phyloP scores from a whole-genome alignment of 2,797 vertebrate species.

The Periophthalmus magnuspinnatus region DNA sequence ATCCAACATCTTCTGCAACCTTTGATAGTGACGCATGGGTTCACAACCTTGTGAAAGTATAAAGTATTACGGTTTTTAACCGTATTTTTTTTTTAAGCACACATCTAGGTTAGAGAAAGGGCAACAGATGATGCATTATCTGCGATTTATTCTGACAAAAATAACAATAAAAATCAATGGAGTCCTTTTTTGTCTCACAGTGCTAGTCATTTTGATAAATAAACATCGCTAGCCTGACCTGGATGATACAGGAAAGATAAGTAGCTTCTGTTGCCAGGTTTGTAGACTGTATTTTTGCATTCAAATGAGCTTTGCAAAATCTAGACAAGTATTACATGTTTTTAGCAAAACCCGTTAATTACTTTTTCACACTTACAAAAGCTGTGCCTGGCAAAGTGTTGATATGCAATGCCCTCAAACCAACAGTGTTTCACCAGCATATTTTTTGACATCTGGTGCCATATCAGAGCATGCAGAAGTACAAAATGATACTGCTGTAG shows the following conservation, averaged over 20 bases:
- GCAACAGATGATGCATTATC: slow-evolving; percentile 42
- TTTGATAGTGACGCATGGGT: slow-evolving; percentile 46
- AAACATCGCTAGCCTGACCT: slow-evolving; percentile 56
- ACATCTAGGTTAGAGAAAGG: slow-evolving; percentile 44
- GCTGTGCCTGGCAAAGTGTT: slow-evolving; percentile 56
- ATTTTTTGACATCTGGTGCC: slow-evolving; percentile 58
- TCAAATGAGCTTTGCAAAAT: slow-evolving; percentile 7
- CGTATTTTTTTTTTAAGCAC: slow-evolving; percentile 42
- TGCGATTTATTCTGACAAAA: slow-evolving; percentile 28
- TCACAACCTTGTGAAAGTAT: slow-evolving; percentile 40
- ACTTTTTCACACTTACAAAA: slow-evolving; percentile 43
- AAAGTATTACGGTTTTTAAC: slow-evolving; percentile 34
- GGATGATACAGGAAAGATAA: slow-evolving; percentile 64
- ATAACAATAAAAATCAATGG: slow-evolving; percentile 45
- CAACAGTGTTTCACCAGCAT: slow-evolving; percentile 50
- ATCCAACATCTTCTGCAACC: slow-evolving; percentile 12
- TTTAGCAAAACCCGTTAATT: slow-evolving; percentile 58
- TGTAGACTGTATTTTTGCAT: slow-evolving; percentile 13
- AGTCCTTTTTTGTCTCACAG: slow-evolving; percentile 44
- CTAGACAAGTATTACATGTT: slow-evolving; percentile 37
- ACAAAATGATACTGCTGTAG: slow-evolving; percentile 38
- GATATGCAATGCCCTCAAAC: slow-evolving; percentile 57
- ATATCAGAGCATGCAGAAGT: slow-evolving; percentile 57
- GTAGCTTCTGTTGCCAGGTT: slow-evolving; percentile 62
- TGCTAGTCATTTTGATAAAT: slow-evolving; percentile 53